Evolutionary conservation across 2,888 invertebrate genomes (phyloP).

Genomic region (Suillia variegata): DNA sequence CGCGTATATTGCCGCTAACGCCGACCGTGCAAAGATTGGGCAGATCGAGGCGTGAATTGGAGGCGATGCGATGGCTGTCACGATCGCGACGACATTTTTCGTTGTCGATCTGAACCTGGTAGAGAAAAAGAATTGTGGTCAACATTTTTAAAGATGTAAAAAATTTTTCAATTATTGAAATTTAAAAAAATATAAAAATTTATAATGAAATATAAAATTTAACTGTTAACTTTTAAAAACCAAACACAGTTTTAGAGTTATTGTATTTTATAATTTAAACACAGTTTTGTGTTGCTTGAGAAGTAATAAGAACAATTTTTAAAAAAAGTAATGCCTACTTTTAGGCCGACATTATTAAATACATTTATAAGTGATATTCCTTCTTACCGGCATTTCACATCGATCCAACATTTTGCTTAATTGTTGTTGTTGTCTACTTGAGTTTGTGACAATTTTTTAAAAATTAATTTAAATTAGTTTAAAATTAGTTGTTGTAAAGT

Average conservation of each 20-base stretch:
- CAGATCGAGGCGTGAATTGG: constrained; percentile 54
- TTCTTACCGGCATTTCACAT: constrained; percentile 58
- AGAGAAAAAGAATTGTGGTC: constrained; percentile 14
- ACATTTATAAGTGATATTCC: neutral
- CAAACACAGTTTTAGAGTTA: no score
- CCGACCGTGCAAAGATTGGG: constrained; percentile 54
- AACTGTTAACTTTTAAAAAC: no score
- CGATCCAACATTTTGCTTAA: constrained; percentile 55
- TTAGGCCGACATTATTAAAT: constrained; percentile 7
- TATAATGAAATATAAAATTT: no score
- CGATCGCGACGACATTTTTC: constrained; percentile 61
- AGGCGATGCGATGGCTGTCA: constrained; percentile 47
- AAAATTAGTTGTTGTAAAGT: neutral
- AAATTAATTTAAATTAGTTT: constrained; percentile 18
- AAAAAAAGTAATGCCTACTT: constrained; percentile 20
- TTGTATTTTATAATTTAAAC: no score
- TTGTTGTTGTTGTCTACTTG: constrained; percentile 26
- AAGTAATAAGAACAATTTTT: no score
- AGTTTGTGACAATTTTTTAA: constrained; percentile 17
- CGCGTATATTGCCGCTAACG: constrained; percentile 30
- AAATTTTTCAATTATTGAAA: neutral
- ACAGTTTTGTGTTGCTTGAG: no score
- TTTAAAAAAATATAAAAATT: neutral
- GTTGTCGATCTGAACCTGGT: constrained; percentile 62
- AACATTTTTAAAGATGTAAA: neutral